Conservation (phyloP, 1,140 invertebrate species). For the Helicoverpa armigera region DNA sequence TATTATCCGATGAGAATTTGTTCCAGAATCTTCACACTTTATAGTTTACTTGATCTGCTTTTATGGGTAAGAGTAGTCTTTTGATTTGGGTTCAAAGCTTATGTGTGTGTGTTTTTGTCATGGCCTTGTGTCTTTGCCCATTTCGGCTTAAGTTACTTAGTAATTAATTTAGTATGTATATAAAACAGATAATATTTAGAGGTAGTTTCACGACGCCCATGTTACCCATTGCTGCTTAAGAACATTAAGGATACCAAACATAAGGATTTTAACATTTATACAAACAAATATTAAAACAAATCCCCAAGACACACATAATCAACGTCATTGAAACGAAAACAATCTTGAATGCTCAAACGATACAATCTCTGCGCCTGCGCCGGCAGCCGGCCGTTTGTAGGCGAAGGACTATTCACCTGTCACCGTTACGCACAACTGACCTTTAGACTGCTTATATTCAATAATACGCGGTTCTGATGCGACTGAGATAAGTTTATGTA, state of each 20-base stretch:
- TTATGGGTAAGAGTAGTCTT: not conserved
- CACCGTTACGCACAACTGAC: conserved; percentile 32
- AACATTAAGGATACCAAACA: no score
- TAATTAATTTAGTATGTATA: no score
- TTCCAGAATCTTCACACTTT: conserved; percentile 22
- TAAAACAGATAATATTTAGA: no score
- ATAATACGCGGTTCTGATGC: conserved; percentile 15
- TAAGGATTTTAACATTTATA: not conserved
- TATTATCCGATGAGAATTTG: conserved; percentile 18
- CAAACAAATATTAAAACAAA: not conserved
- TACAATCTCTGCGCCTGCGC: conserved; percentile 9
- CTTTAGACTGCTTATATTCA: conserved; percentile 17
- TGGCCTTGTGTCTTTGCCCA: no score
- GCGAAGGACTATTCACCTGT: conserved; percentile 40
- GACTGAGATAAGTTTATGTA: not conserved
- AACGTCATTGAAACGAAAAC: conserved; percentile 5
- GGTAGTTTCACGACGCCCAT: no score
- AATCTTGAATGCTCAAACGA: conserved; percentile 3
- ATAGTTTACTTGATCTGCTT: not conserved
- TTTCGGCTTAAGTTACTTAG: no score
- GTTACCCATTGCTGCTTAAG: no score
- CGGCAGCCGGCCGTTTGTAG: conserved; percentile 20
- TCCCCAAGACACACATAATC: not conserved
- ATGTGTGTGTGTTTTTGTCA: no score
- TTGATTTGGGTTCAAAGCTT: no score